Percentiles rank a stretch among this genome's conserved stretches.
These are phyloP conservation scores for Calameuta idolon DNA, from an alignment of 2,888 invertebrate genomes.

Conservation along the genomic window DNA sequence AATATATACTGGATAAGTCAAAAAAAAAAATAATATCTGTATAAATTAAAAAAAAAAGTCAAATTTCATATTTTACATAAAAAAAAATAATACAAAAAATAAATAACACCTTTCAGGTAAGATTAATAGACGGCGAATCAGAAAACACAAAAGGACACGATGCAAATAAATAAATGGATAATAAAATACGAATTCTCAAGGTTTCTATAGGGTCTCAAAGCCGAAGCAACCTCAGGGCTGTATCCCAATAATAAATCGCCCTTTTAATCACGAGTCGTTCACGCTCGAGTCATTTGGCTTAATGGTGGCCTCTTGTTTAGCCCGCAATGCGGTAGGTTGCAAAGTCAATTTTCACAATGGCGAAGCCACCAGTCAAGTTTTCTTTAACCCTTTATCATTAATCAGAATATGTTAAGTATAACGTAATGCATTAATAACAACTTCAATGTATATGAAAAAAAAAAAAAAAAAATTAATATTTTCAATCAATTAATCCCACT, in stretches of 20 bases:
- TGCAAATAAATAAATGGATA: background rate
- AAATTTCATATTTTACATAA: background rate
- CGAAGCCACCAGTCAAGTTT: slow-evolving; percentile 32
- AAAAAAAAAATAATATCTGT: background rate
- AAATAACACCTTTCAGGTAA: background rate
- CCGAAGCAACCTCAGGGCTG: slow-evolving; percentile 3
- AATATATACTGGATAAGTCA: background rate
- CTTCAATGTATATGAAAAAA: too few species aligned
- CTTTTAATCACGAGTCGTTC: slow-evolving; percentile 62
- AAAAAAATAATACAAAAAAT: too few species aligned
- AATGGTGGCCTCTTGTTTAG: slow-evolving; percentile 58
- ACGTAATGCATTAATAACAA: background rate
- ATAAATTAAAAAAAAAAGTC: background rate
- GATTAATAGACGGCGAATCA: background rate
- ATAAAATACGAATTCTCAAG: background rate
- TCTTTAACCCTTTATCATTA: slow-evolving; percentile 54
- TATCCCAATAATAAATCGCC: slow-evolving; percentile 58
- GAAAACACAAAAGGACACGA: background rate
- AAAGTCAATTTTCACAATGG: slow-evolving; percentile 41
- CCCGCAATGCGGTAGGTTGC: slow-evolving; percentile 52
- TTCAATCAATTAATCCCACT: background rate
- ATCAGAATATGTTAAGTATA: slow-evolving; percentile 39
- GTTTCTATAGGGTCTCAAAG: too few species aligned
- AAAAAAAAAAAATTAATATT: background rate
- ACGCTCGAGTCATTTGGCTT: slow-evolving; percentile 54